phyloP scores from a whole-genome alignment of 2,888 invertebrate species.

The Andrena minutula region DNA sequence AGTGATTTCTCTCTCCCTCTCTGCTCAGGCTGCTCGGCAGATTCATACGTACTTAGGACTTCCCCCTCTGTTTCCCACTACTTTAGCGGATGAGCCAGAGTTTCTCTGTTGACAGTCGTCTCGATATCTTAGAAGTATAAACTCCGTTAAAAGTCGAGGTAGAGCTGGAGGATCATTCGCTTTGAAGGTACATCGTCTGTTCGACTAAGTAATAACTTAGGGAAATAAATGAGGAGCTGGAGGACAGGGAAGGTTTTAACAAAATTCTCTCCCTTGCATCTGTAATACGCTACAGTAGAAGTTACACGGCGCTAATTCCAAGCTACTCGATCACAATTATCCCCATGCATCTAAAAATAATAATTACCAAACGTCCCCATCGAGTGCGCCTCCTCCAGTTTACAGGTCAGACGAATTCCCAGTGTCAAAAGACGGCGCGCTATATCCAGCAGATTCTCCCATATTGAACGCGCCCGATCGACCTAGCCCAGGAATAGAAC shows the following conservation, averaged over 20 bases:
- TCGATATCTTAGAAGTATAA: no score
- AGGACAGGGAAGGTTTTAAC: no score
- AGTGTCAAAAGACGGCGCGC: not conserved
- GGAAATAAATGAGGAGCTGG: no score
- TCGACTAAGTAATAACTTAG: no score
- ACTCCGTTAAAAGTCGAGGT: not conserved
- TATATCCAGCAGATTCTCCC: not conserved
- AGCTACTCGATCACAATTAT: no score
- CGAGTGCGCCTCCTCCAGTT: not conserved
- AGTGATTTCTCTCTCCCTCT: constrained; percentile 48
- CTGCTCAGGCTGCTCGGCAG: not conserved
- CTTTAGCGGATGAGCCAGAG: not conserved
- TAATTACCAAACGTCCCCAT: not conserved
- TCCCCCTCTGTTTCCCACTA: constrained; percentile 13
- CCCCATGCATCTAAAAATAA: no score
- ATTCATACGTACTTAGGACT: constrained; percentile 35
- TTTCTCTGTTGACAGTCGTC: constrained; percentile 14
- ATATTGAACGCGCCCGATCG: constrained; percentile 8
- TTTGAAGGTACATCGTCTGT: no score
- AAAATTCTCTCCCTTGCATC: no score
- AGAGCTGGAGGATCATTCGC: no score
- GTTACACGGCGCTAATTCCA: no score
- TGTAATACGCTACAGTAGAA: no score
- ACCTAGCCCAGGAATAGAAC: constrained; percentile 19
- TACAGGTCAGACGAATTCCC: not conserved